A percentile compares a stretch with the other conserved stretches of the same genome.
These are phyloP conservation scores for Halcyon chelicuti DNA, from an alignment of 2,797 vertebrate genomes.

Conservation along the genomic window DNA sequence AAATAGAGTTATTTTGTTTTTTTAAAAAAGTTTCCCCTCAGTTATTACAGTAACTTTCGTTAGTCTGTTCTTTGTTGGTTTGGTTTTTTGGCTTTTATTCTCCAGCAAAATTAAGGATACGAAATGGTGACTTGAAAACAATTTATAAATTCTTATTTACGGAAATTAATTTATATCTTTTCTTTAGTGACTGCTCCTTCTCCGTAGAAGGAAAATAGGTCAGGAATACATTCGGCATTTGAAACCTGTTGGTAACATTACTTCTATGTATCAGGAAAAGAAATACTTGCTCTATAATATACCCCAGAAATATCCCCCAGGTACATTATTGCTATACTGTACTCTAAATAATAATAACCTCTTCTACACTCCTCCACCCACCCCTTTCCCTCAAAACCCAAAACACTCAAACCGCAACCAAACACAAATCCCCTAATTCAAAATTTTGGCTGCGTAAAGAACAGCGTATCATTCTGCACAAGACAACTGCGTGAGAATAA, in stretches of 20 bases:
- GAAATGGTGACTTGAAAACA: not conserved
- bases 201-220: not conserved
- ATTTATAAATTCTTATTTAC: not conserved
- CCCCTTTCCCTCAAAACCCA: not conserved
- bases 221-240: not conserved
- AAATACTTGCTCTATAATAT: not conserved
- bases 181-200: not conserved
- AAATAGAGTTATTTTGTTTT: not conserved
- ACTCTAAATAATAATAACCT: not conserved
- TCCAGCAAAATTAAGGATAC: not conserved
- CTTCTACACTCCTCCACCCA: not conserved
- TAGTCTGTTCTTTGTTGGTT: not conserved
- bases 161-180: not conserved
- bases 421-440: not conserved
- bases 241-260: not conserved
- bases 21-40: not conserved
- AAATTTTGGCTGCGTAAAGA: not conserved
- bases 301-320: not conserved
- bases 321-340: not conserved
- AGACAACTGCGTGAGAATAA: not conserved
- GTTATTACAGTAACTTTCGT: not conserved
- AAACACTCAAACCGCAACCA: not conserved
- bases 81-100: rapidly evolving
- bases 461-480: not conserved
- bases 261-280: not conserved